Base-by-base conservation (phyloP, 2,797 vertebrate species). In the Phrynocephalus guinanensis region DNA sequence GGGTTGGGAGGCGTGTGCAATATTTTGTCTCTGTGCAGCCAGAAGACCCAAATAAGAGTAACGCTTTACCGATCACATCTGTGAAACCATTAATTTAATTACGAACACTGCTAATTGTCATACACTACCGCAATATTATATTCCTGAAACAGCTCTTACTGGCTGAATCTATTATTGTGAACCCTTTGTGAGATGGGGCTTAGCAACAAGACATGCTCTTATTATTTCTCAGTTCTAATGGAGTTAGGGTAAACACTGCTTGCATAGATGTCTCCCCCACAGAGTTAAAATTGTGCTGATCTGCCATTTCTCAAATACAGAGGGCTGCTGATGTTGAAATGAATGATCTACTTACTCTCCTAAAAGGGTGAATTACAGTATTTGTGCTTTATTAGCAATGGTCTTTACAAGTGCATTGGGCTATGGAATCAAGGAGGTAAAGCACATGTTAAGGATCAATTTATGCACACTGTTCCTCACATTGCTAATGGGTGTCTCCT, bases 201-300 rank as follows among this genome's bases (percentile, higher is more conserved):
- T 48, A 77, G 83, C 92, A 92, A 50, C 63, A 89, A 28, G 15
- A 16, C 60, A 15, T 91, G 86, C 91, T 86, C 13, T 92, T 93
- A 66, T 88, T 81, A 90, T 82, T 71, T 85, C 86, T 87, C 70
- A 90, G 80, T 71, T 24, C 11, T 22, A 78, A 38, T 24, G 20
- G 11, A 78, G 22, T 18, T 26, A 83, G 50, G 28, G 18, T 52
- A 8, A n/a, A 33, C n/a, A 84, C 18, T 7, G 20, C 50, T 50
- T 48, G 18, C 48, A 24, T 60, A 52, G 66, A 72, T 48, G 20
- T 44, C 28, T 71, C 70, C 44, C 60, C 11, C 38, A 79, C 79
- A 78, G 11, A 16, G 26, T 9, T 77, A 68, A 56, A 52, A 33
- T 68, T 20, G 48, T 66, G 16, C 52, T 48, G 33, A 84, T 48